Base-by-base conservation (phyloP, 2,888 invertebrate genomes). In the Odontocolon sp. region DNA sequence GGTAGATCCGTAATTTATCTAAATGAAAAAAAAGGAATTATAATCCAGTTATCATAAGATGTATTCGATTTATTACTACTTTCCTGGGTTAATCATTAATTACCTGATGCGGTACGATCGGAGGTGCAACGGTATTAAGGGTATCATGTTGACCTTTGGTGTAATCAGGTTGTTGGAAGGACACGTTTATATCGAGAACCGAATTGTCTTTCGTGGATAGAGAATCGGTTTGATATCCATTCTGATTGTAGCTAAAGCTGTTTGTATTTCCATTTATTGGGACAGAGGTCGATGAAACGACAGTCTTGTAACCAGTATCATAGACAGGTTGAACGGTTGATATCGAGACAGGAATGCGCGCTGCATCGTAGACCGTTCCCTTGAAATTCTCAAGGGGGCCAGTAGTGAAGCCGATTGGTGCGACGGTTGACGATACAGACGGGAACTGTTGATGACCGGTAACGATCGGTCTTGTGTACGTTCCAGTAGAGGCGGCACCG, bases 251-350 rank as follows among this genome's bases (percentile, higher is more conserved):
- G 3, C 47, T 68, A 31, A 79, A 82, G 11, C 61, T 31, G 14
- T 74, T 70, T 26, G 77, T 72, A 1, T 59, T 78, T 2, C 78
- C 38, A 0, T 80, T 81, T 0, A 81, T 75, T 28, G 86, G 85
- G 16, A 82, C 69, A 3, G 79, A 42, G 0, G 85, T 85, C 0
- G 88, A 67, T 2, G 85, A 85, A 1, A 84, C 70, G 0, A 86
- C 69, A 33, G 85, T 86, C 31, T 83, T 85, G 67, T 84, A 88
- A 14, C 82, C 84, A 52, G 69, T 84, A 28, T 85, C 82, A 47
- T 84, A 38, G 1, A 82, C 71, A n/a, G 89, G 88, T 11, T 77
- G 83, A 18, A 83, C 81, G 0, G 86, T 87, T 0, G 88, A 83
- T 3, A 83, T 52, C 1, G 71, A 18, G 31, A 73, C 70, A 1